Evolutionary conservation across 2,113 vertebrate species (phyloP), one percentile per base, ranked within the genome.

Genomic region (Hassar affinis): DNA sequence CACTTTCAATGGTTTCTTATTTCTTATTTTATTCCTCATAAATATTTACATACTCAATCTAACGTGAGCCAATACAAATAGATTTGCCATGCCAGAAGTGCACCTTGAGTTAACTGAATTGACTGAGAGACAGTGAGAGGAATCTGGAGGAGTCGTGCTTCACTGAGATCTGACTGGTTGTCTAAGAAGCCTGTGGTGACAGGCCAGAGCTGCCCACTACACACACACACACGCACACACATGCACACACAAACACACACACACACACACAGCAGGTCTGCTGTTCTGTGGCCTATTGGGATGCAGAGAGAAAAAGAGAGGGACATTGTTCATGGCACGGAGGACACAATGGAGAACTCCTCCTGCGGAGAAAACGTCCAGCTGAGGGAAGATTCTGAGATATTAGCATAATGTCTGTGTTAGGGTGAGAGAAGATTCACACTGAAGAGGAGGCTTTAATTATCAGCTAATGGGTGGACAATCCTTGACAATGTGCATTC

Each of bases 111-210:
- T 38, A n/a, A 72, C 11, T 25, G 72, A 18, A 77, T 22, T 33
- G 30, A 77, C 47, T 77, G 6, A 30, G 27, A 76, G 27, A 76
- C 69, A 69, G 20, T 61, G 62, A 66, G 33, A 71, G 12, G 18
- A 56, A 69, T 62, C 45, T 51, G 1, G 38, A 33, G 54, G 42
- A 74, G n/a, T 78, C 83, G 64, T 77, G 85, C 88, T 90, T 88
- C 89, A 88, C 89, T 89, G 92, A 92, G 90, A 91, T 95, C 90
- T 93, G 88, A 91, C 88, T 90, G 88, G 86, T 88, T 84, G 89
- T 64, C 91, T 92, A 86, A 92, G 82, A 91, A 91, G 84, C 90
- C 90, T 90, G 89, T 89, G 81, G 91, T 90, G 88, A 89, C 82
- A 88, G 86, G 87, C 88, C 86, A 90, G 90, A 92, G 92, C 86